phyloP scores from a whole-genome alignment of 2,888 invertebrate species.

The Drosophila flavopinicola region DNA sequence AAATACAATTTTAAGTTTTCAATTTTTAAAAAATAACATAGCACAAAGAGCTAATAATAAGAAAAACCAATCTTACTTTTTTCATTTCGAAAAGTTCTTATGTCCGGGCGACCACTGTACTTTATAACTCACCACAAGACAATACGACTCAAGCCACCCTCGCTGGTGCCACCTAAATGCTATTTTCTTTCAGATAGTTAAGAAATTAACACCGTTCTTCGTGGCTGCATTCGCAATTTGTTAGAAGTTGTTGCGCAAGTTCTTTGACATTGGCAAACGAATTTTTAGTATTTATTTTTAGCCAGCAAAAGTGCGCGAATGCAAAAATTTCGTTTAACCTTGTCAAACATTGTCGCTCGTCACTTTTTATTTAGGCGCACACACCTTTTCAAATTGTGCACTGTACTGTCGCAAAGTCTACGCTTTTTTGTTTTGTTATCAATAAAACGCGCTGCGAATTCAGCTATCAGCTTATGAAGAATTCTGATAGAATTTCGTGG shows the following conservation, averaged over 20 bases:
- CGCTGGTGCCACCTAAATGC: not conserved
- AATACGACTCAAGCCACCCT: constrained; percentile 16
- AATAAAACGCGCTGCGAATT: constrained; percentile 16
- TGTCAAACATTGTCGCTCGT: constrained; percentile 10
- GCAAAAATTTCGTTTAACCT: constrained; percentile 34
- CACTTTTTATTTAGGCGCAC: not conserved
- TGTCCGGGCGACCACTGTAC: not conserved
- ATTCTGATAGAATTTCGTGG: constrained; percentile 29
- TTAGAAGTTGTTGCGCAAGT: constrained; percentile 24
- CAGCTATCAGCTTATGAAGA: constrained; percentile 45
- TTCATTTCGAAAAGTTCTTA: not conserved
- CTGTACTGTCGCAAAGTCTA: constrained; percentile 1
- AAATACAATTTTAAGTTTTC: no score
- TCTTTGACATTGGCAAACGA: constrained; percentile 18
- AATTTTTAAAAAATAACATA: no score
- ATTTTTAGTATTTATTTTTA: not conserved
- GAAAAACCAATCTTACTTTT: no score
- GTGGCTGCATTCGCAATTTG: constrained; percentile 50
- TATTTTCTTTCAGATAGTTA: constrained; percentile 38
- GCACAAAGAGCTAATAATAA: no score
- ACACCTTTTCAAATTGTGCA: not conserved
- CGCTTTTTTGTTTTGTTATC: constrained; percentile 11
- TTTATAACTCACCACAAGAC: not conserved
- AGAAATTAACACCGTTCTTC: constrained; percentile 68
- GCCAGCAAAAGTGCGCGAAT: constrained; percentile 3